Base-by-base conservation (phyloP, 2,888 invertebrate species). In the Calameuta idolon region DNA sequence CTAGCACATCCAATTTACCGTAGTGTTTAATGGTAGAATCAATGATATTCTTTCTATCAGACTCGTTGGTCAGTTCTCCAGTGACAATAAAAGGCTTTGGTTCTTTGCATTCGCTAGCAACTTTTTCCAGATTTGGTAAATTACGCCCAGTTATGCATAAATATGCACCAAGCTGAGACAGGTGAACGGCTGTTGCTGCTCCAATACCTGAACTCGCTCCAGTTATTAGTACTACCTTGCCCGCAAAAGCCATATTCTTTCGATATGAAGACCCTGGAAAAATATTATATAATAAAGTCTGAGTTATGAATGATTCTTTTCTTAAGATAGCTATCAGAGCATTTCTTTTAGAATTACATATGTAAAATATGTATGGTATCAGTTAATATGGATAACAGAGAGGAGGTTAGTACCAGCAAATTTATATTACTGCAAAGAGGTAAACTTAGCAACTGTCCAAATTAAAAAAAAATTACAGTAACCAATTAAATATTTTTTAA, bases 161-260 rank as follows among this genome's bases (percentile, higher is more conserved):
- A 79, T 93, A 94, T 1, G 96, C 97, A 34, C 97, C 97, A 69
- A 96, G 92, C 86, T 94, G 93, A 2, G 96, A 95, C 83, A 97
- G 94, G 85, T 95, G 94, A 81, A 96, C 92, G 0, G 97, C 97
- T 12, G 97, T 96, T 11, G 96, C 96, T 71, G 95, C 95, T 5
- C 97, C 97, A 82, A 97, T 97, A 11, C 97, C 97, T 31, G 96
- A 96, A 90, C 96, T 97, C 0, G 97, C 96, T 75, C 97, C 97
- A 73, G 96, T 96, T 82, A 96, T 94, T 76, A 96, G 92, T 15
- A 96, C 94, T 9, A 96, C 95, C 94, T 96, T 96, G 69, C 95
- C 95, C 73, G 93, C 92, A 87, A 96, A 95, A 90, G 93, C 92
- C 94, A 91, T 91, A 69, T 79, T 55, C 9, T 23, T 55, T 55